Conservation (phyloP, 2,888 invertebrate species). For the Mantis religiosa region DNA sequence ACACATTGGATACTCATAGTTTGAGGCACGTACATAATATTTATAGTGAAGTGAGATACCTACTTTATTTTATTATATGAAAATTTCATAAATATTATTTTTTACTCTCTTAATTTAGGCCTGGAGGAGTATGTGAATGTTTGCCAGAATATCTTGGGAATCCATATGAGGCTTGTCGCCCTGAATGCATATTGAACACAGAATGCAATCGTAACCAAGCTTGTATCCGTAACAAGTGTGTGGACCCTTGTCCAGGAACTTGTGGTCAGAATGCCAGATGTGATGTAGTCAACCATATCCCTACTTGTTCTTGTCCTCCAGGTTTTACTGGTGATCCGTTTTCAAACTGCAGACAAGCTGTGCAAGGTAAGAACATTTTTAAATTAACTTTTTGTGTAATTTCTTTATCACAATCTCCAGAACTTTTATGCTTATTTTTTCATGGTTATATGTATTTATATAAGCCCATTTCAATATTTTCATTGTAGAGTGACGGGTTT, state of each 20-base stretch:
- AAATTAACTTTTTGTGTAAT: not conserved
- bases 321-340: constrained; percentile 64
- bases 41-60: constrained; percentile 15
- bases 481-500: too few relatives aligned
- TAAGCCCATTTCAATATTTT: too few relatives aligned
- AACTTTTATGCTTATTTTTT: too few relatives aligned
- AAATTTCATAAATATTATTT: not conserved
- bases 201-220: constrained; percentile 69
- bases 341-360: constrained; percentile 49
- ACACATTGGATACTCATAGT: too few relatives aligned
- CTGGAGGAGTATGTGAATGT: constrained; percentile 45
- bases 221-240: constrained; percentile 69
- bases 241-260: constrained; percentile 72
- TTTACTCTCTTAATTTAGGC: constrained; percentile 7
- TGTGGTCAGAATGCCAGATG: constrained; percentile 75
- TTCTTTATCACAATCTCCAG: too few relatives aligned
- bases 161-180: constrained; percentile 58
- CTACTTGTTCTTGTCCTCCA: constrained; percentile 55
- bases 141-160: constrained; percentile 68
- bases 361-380: constrained; percentile 39
- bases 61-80: not conserved
- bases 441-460: too few relatives aligned
- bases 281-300: constrained; percentile 50
- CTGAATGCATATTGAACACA: constrained; percentile 52
- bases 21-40: too few relatives aligned